Evolutionary conservation across 1,140 invertebrate genomes (phyloP).

Genomic region (Marisa cornuarietis): DNA sequence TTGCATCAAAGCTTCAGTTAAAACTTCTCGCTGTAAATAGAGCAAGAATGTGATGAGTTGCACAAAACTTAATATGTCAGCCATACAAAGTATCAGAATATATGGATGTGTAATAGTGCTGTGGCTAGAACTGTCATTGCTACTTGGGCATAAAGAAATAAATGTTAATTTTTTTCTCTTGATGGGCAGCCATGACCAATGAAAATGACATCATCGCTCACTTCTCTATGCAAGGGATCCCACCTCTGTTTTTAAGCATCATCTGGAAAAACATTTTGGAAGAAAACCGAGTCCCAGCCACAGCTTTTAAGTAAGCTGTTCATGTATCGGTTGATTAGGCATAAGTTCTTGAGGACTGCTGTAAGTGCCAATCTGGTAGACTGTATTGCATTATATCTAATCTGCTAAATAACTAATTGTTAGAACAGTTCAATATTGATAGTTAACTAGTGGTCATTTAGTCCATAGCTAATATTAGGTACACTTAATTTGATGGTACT

Average conservation of each 20-base stretch:
- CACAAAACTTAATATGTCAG: too few relatives aligned
- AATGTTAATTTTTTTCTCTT: slow-evolving; percentile 14
- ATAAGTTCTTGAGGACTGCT: too few relatives aligned
- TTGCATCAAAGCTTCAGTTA: too few relatives aligned
- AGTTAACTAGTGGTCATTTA: too few relatives aligned
- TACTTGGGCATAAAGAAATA: not conserved
- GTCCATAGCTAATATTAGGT: not conserved
- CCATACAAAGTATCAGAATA: not conserved
- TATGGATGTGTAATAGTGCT: not conserved
- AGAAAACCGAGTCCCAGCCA: slow-evolving; percentile 89
- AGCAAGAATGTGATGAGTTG: too few relatives aligned
- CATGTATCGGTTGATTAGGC: not conserved
- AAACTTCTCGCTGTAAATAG: too few relatives aligned
- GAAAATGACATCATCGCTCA: slow-evolving; percentile 96
- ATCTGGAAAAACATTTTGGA: slow-evolving; percentile 96
- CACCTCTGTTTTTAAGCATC: slow-evolving; percentile 83
- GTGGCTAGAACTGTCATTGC: too few relatives aligned
- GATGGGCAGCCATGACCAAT: slow-evolving; percentile 82
- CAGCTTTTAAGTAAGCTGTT: slow-evolving; percentile 88
- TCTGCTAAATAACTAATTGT: too few relatives aligned
- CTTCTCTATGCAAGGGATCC: slow-evolving; percentile 87
- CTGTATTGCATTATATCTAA: too few relatives aligned
- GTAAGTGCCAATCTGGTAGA: too few relatives aligned
- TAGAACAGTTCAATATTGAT: too few relatives aligned
- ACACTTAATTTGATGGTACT: not conserved